Conservation (phyloP, 2,888 invertebrate genomes). For the Phaedon cochleariae region DNA sequence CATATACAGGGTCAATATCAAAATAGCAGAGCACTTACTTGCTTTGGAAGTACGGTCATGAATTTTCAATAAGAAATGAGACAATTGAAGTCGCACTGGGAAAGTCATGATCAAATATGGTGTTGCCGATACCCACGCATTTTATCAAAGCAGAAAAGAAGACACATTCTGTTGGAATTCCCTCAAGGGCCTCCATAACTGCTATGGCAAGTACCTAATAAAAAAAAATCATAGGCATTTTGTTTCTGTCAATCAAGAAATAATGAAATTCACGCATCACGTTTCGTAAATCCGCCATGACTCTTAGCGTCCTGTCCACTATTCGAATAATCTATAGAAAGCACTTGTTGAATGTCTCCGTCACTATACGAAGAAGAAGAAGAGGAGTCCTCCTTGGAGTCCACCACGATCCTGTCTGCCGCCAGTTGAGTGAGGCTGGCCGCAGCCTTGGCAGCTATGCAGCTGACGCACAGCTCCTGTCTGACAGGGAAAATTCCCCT, state of each 20-base stretch:
- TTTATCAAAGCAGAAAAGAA: too few relatives aligned
- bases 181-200: too few relatives aligned
- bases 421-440: constrained; percentile 30
- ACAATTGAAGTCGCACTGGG: too few relatives aligned
- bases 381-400: constrained; percentile 21
- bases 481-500: constrained; percentile 48
- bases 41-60: too few relatives aligned
- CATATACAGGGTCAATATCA: too few relatives aligned
- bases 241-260: neutral
- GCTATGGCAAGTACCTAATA: too few relatives aligned
- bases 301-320: constrained; percentile 12
- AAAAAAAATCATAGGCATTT: constrained; percentile 1
- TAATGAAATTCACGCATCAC: constrained; percentile 11
- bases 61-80: too few relatives aligned
- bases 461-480: constrained; percentile 57
- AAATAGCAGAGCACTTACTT: too few relatives aligned
- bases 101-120: too few relatives aligned
- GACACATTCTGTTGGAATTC: too few relatives aligned
- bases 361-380: constrained; percentile 26
- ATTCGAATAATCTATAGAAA: constrained; percentile 23
- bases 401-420: neutral
- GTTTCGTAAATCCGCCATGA: constrained; percentile 18
- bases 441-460: constrained; percentile 54
- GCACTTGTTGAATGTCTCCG: constrained; percentile 33
- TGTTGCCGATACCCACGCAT: too few relatives aligned